Base-by-base conservation (phyloP, 2,797 vertebrate species). In the Crypturellus tataupa region DNA sequence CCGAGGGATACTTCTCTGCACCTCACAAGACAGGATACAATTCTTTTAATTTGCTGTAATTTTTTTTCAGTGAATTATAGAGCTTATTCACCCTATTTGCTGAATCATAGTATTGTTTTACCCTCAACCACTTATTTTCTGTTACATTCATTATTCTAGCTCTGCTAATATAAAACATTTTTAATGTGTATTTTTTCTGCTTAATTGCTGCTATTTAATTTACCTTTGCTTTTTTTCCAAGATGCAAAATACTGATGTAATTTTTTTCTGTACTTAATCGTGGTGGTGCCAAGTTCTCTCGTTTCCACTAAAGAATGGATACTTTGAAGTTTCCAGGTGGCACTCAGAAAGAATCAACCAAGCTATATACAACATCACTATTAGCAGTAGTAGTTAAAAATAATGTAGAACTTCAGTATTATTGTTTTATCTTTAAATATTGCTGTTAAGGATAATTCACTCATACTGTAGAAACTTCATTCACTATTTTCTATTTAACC, bases 401-500 rank as follows among this genome's bases (percentile, higher is more conserved):
- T 49, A 76, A 78, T n/a, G 31, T 56, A 31, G 63, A 72, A 86
- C 35, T 94, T 96, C 63, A 68, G n/a, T 90, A 46, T 33, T 64
- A 65, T 82, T 89, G 8, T 44, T 95, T 75, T 89, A 68, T 40
- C 68, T 94, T 90, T 73, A 83, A 77, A 59, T 77, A 60, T 64
- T 84, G 27, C 27, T 96, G 40, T 67, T 65, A 87, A 93, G 16
- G 70, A 67, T 76, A 94, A 93, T 91, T 40, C 55, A 95, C 67
- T 91, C 60, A 39, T 87, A 63, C 9, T 97, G 80, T 96, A 93
- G 95, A 93, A 91, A 71, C 58, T 87, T 83, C 85, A 88, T 84
- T 94, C 55, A 79, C 40, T 97, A 80, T 77, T 95, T 97, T 97
- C 95, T 91, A 81, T 96, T 97, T 98, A 98, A 99, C 96, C 91